Base-by-base conservation (phyloP, 2,888 invertebrate species). In the Hesperia comma region DNA sequence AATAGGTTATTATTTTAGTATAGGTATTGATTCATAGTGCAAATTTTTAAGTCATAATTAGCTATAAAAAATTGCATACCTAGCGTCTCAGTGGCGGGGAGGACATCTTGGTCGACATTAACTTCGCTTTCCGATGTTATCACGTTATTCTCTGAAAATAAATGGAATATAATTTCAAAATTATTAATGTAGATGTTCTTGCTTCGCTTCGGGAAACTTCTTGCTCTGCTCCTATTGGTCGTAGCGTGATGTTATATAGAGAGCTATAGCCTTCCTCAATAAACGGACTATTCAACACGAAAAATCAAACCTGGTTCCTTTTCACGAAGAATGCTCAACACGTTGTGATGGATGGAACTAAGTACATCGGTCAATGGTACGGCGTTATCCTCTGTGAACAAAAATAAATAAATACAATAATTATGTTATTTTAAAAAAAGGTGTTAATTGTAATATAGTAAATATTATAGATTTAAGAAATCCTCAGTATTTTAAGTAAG, bases 91-190 rank as follows among this genome's bases (percentile, higher is more conserved):
- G 49, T 33, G 41, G 21, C 21, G 5, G 14, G 21, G 14, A 51
- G n/a, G 8, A 51, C 19, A n/a, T 37, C n/a, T 53, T 61, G 10
- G 12, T n/a, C 3, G 19, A 4, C 41, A 0, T 15, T 10, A 0
- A 19, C 53, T 37, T 53, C n/a, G 10, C 40, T 26, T 26, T 40
- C 15, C 15, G 15, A n/a, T n/a, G 61, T 21, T 61, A 53, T 53
- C 53, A 53, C 61, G n/a, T 61, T 61, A 3, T 53, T 26, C 10
- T 53, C 61, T 61, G 61, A 2, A 32, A 58, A 26, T 21, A 32
- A 58, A 37, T 37, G 12, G 8, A 37, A 12, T 12, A 37, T 10
- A 12, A 12, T 37, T 37, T 37, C 12, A 12, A 37, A 37, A 37
- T 37, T 1, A 12, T 37, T 12, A 8, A 37, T n/a, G n/a, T n/a